Evolutionary conservation across 2,888 invertebrate genomes (phyloP).

Genomic region (Lottia gigantea): DNA sequence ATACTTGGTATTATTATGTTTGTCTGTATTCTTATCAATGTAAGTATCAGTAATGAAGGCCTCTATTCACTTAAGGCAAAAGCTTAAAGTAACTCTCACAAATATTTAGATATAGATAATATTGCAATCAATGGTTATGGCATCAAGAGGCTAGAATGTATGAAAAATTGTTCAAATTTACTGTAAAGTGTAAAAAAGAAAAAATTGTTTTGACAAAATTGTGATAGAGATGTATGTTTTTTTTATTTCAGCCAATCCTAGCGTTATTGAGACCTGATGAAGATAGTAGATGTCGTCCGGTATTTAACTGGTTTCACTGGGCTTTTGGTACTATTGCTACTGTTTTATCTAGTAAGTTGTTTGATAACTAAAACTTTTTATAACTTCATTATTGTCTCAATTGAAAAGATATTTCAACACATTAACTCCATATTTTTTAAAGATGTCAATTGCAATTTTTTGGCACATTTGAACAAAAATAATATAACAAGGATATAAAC

Average conservation of each 20-base stretch:
- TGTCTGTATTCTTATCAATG: constrained; percentile 64
- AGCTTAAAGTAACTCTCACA: too few relatives aligned
- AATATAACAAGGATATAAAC: too few relatives aligned
- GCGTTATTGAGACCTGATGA: constrained; percentile 62
- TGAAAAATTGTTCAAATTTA: not conserved
- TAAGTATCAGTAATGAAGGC: constrained; percentile 47
- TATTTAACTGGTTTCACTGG: constrained; percentile 69
- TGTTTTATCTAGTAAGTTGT: constrained; percentile 66
- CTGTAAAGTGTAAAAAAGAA: not conserved
- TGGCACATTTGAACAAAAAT: too few relatives aligned
- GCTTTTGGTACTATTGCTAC: constrained; percentile 65
- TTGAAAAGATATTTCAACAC: too few relatives aligned
- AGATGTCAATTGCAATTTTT: too few relatives aligned
- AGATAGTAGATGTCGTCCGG: constrained; percentile 56
- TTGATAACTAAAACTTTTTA: too few relatives aligned
- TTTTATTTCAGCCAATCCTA: constrained; percentile 61
- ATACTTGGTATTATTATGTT: constrained; percentile 66
- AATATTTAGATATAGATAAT: too few relatives aligned
- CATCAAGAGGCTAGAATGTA: not conserved
- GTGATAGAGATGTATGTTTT: constrained; percentile 1
- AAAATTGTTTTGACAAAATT: too few relatives aligned
- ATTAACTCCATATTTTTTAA: too few relatives aligned
- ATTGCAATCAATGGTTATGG: too few relatives aligned
- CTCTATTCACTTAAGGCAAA: too few relatives aligned
- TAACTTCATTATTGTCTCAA: too few relatives aligned